Percentiles rank a stretch among this genome's conserved stretches.
Evolutionary conservation across 2,797 vertebrate species (phyloP).

Genomic region (Lagocephalus sceleratus): DNA sequence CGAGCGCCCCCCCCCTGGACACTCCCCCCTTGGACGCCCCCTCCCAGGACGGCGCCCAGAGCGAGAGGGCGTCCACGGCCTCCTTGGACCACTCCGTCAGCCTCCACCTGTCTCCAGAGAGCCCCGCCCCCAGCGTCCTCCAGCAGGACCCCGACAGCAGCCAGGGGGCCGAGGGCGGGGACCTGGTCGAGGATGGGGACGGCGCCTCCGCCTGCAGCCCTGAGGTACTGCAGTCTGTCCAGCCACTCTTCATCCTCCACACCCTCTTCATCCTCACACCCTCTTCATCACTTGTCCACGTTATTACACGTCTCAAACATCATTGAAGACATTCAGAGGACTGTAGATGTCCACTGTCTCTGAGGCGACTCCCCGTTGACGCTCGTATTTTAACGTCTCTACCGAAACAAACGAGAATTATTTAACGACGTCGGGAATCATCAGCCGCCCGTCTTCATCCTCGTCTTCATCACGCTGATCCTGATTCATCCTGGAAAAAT

Average conservation of each 20-base stretch:
- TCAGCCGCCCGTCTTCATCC: not conserved
- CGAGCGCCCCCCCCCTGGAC: conserved; percentile 70
- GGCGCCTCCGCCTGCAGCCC: conserved; percentile 85
- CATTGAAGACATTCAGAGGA: no score
- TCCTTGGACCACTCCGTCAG: conserved; percentile 29
- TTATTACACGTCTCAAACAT: no score
- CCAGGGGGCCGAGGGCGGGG: conserved; percentile 68
- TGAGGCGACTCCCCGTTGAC: no score
- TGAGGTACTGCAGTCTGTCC: conserved; percentile 80
- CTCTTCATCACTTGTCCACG: no score
- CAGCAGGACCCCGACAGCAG: conserved; percentile 62
- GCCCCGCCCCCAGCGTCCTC: conserved; percentile 31
- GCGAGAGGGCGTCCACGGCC: conserved; percentile 29
- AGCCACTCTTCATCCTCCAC: no score
- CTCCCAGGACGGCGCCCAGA: conserved; percentile 68
- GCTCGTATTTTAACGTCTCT: no score
- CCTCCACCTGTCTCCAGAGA: conserved; percentile 14
- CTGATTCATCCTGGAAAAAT: conserved; percentile 33
- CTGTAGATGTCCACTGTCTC: no score
- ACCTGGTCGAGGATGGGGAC: conserved; percentile 76
- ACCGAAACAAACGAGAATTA: conserved; percentile 32
- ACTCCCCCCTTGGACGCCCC: conserved; percentile 77
- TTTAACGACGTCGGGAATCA: conserved; percentile 24
- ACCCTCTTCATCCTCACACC: no score
- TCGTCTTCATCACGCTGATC: conserved; percentile 6